These are phyloP conservation scores for Ptychadena robeensis DNA, from an alignment of 2,797 vertebrate species.

Conservation along the genomic window DNA sequence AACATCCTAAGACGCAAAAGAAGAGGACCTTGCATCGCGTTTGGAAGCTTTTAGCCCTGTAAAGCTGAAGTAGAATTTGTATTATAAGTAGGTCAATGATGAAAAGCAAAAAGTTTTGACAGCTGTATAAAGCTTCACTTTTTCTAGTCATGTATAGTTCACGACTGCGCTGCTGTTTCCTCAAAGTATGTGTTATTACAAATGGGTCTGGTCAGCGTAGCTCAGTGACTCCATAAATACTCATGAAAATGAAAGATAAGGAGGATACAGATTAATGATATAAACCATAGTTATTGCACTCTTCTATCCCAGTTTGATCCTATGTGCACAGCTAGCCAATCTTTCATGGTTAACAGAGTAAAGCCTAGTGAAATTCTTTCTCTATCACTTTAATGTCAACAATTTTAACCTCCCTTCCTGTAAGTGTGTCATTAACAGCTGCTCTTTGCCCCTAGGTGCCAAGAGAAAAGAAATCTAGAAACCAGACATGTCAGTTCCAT, in stretches of 20 bases:
- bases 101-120: not conserved
- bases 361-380: constrained; percentile 43
- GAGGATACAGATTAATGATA: constrained; percentile 24
- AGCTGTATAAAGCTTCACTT: not conserved
- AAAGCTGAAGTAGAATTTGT: not conserved
- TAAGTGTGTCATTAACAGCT: constrained; percentile 64
- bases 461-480: constrained; percentile 65
- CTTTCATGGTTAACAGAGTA: constrained; percentile 36
- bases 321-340: constrained; percentile 26
- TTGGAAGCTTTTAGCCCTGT: not conserved
- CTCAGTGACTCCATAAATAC: constrained; percentile 27
- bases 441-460: constrained; percentile 67
- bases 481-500: constrained; percentile 67
- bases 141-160: not conserved
- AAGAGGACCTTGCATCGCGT: too few species aligned
- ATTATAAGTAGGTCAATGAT: not conserved
- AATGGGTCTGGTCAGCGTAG: not conserved
- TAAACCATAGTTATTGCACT: constrained; percentile 13
- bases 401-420: constrained; percentile 68
- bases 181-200: constrained; percentile 20
- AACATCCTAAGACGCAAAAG: too few species aligned
- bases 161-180: not conserved
- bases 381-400: constrained; percentile 64
- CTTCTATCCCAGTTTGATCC: constrained; percentile 18
- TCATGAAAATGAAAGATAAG: constrained; percentile 37